Base-by-base conservation (phyloP, 1,140 invertebrate genomes). In the Polypedilum vanderplanki region DNA sequence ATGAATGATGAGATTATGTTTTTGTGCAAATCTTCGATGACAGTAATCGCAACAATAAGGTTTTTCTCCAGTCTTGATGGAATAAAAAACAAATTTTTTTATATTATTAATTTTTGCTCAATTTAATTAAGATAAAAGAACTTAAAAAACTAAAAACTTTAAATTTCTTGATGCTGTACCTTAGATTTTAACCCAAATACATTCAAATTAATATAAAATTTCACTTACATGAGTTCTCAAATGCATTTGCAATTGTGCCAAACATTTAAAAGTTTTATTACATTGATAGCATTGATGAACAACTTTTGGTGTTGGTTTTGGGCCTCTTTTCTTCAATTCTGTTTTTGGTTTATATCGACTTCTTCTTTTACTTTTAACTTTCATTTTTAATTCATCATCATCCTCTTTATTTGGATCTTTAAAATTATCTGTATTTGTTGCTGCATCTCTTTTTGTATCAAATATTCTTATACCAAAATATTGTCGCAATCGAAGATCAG, bases 1-100 rank as follows among this genome's bases (percentile, higher is more conserved):
- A 78, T 95, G 93, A 78, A 94, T 94, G 2, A 91, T 89, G n/a
- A 95, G 84, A 80, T 93, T 94, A 81, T 94, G 93, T 78, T 93
- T 89, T 79, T 94, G 92, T 67, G 91, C 90, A 81, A 95, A 95
- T 7, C 89, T 85, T 76, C 91, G 86, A 41, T 89, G 85, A 77
- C 93, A 95, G 76, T 91, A 89, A 74, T 86, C 86, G 79, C 93
- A 95, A 0, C 84, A 83, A 78, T 89, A 88, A 0, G 88, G 88
- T 76, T 87, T 87, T 75, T 88, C 88, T 0, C 88, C 88, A 2
- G 87, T 89, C 76, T n/a, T n/a, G n/a, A n/a, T 89, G 88, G 3
- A 85, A 87, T 33, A 67, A n/a, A n/a, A n/a, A n/a, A n/a, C n/a
- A n/a, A n/a, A n/a, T n/a, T n/a, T n/a, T n/a, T n/a, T n/a, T n/a